Percentiles rank a stretch among this genome's conserved stretches.
phyloP scores from a whole-genome alignment of 2,888 invertebrate species.

The Acrobasis consociella region DNA sequence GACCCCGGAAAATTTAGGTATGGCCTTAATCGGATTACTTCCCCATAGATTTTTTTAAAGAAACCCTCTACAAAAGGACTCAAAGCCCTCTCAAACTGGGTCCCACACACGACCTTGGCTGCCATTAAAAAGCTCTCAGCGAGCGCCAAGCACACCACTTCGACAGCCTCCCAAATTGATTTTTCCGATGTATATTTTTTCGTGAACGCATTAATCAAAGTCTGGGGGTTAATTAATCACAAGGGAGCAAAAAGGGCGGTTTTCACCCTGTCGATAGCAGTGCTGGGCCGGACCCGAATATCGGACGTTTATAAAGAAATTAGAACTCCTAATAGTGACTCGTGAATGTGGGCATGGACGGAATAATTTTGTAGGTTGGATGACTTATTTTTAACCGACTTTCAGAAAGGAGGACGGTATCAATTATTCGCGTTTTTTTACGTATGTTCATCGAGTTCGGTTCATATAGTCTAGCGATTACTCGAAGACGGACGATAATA shows the following conservation, averaged over 20 bases:
- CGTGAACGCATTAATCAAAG: constrained; percentile 58
- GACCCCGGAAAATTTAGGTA: too few species aligned
- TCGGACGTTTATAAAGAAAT: constrained; percentile 40
- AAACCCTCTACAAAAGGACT: neutral
- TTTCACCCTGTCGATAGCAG: constrained; percentile 59
- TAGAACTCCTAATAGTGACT: constrained; percentile 32
- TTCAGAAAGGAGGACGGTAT: too few species aligned
- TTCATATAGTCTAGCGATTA: too few species aligned
- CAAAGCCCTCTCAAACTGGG: neutral
- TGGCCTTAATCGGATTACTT: too few species aligned
- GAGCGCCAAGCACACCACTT: neutral
- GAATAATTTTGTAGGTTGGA: neutral
- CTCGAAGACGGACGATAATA: too few species aligned
- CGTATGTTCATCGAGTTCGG: too few species aligned
- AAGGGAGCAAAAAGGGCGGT: constrained; percentile 49
- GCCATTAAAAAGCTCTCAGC: constrained; percentile 4
- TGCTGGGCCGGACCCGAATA: constrained; percentile 29
- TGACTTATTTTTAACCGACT: neutral
- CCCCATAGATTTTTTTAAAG: too few species aligned
- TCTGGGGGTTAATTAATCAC: constrained; percentile 63
- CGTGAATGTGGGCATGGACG: neutral
- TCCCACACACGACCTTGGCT: constrained; percentile 6
- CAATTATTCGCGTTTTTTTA: too few species aligned
- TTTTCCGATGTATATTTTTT: constrained; percentile 53
- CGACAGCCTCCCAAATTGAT: constrained; percentile 47